Evolutionary conservation across 2,797 vertebrate genomes (phyloP), one percentile per base, ranked within the genome.

Genomic region (Ctenopoma kingsleyae): DNA sequence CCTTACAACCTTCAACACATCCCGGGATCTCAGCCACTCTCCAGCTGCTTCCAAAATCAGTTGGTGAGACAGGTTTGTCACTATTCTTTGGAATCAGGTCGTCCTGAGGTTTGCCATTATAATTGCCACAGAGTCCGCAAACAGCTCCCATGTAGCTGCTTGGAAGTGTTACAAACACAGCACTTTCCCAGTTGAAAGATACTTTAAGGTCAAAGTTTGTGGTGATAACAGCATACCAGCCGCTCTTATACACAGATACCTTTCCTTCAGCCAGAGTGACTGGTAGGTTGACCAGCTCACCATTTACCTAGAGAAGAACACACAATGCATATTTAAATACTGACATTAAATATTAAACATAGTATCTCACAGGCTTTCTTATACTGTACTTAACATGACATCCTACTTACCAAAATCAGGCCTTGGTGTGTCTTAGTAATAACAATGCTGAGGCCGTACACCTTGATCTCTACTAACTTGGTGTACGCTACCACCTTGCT

Each of bases 41-140:
- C 95, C 94, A 96, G 78, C 90, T 92, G 27, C 67, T 17, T 3
- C 87, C 87, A 16, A 95, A 92, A 1, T 76, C 76, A 0, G 16
- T 16, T 0, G 86, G 60, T 4, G 80, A 50, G 0, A 58, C 55
- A 0, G 83, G n/a, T 1, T 38, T 52, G 3, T 4, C 19, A 4
- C 83, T 90, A 0, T 81, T 74, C 54, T 80, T 94, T 55, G 81
- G 87, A 25, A 20, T 87, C 36, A 95, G 78, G 30, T 96, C 94
- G 0, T 96, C 91, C 0, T 55, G 20, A 1, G 53, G 1, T 19
- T 85, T 76, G 11, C 82, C 83, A 3, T 93, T 91, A 55, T 91
- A 93, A 74, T 92, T 93, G 20, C 94, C 94, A 53, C 94, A 95
- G 12, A 95, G 92, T 35, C 95, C 94, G 25, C 91, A 94, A 4